Base-by-base conservation (phyloP, 2,113 vertebrate species). In the Dicentrarchus labrax region DNA sequence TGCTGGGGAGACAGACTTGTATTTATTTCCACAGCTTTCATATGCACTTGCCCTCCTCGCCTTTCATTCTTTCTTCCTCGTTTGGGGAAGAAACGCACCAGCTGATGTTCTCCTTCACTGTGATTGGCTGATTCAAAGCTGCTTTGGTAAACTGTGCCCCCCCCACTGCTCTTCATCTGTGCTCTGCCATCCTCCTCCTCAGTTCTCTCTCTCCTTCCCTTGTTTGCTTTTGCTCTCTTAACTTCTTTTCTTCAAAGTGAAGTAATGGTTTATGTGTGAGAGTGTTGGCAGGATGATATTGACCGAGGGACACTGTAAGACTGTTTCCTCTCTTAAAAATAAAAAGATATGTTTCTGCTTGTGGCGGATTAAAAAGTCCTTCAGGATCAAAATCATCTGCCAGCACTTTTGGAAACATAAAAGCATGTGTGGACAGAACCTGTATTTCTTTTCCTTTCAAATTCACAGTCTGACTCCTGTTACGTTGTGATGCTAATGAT, bases 51-150 rank as follows among this genome's bases (percentile, higher is more conserved):
- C 85, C 93, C 90, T 90, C 86, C 80, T 91, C 88, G 90, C 94
- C 94, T 94, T 91, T 93, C 93, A 87, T 90, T 90, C 89, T 85
- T 77, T 92, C 91, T 93, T 92, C 88, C 87, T 84, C 66, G 16
- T 10, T 19, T 67, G 51, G 75, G 86, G 93, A 92, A 91, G 91
- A 94, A 86, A 80, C 61, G 19, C 93, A 95, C 95, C 95, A 95
- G 95, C 94, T 91, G 91, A 93, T 92, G 93, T 92, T 93, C 86
- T 95, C 90, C 90, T 94, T 95, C 95, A 96, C 95, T 95, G 94
- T 95, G 95, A 96, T 94, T 93, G 94, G 94, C 93, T 93, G 94
- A 93, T 89, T 93, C 84, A 86, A 94, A 94, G 92, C 94, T 95
- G 94, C 94, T 95, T 94, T 82, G 81, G 90, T 93, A 93, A 95